Percentiles rank a stretch among this genome's conserved stretches.
These are phyloP conservation scores for Anticlea derivata DNA, from an alignment of 2,888 invertebrate species.

Conservation along the genomic window DNA sequence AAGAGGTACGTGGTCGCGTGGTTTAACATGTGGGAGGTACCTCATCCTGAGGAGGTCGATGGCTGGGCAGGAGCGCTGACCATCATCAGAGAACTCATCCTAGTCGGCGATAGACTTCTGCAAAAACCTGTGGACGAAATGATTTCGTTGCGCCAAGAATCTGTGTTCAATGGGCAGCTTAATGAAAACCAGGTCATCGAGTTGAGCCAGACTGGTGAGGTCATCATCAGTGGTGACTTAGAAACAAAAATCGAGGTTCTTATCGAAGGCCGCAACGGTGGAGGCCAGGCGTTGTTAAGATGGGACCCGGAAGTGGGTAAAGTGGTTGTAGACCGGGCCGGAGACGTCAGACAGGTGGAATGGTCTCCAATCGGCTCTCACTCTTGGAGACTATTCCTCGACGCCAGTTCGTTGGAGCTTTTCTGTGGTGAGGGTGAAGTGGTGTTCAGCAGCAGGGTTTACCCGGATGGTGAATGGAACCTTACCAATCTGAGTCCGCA, in stretches of 20 bases:
- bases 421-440: conserved; percentile 78
- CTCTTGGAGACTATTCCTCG: conserved; percentile 67
- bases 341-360: conserved; percentile 67
- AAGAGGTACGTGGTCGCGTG: conserved; percentile 67
- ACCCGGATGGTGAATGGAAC: conserved; percentile 65
- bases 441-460: conserved; percentile 71
- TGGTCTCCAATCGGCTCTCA: conserved; percentile 59
- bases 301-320: conserved; percentile 61
- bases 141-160: conserved; percentile 49
- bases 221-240: conserved; percentile 56
- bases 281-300: conserved; percentile 49
- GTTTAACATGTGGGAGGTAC: conserved; percentile 75
- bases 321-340: conserved; percentile 61
- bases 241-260: conserved; percentile 52
- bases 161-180: conserved; percentile 46
- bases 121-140: conserved; percentile 66
- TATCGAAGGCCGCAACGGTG: conserved; percentile 60
- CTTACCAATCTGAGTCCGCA: conserved; percentile 63
- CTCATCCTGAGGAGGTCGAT: conserved; percentile 62
- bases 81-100: conserved; percentile 61
- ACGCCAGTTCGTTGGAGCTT: conserved; percentile 70
- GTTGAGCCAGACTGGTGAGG: conserved; percentile 63
- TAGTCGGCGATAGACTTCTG: conserved; percentile 57
- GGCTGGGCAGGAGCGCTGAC: conserved; percentile 78
- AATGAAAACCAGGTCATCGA: conserved; percentile 39